A percentile compares a stretch with the other conserved stretches of the same genome.
phyloP scores from a whole-genome alignment of 2,797 vertebrate genomes.

The Emydoidea blandingii region DNA sequence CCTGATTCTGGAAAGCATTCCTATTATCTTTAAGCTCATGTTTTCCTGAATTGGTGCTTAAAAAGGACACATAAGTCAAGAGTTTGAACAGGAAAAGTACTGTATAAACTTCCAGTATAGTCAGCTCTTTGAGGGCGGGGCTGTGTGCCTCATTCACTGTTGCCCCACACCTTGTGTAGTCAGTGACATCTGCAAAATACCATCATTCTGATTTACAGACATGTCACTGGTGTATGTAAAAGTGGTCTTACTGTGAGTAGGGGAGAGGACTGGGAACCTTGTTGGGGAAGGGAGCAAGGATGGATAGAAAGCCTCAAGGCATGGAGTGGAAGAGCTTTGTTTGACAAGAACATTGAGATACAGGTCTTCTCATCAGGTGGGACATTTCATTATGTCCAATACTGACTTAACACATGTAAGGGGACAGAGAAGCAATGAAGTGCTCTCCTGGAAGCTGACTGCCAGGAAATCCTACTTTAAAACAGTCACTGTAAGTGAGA shows the following conservation, averaged over 20 bases:
- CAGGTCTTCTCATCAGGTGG: neutral
- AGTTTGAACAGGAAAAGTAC: neutral
- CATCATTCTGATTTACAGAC: neutral
- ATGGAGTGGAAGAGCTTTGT: neutral
- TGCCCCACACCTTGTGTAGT: neutral
- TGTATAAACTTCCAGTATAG: neutral
- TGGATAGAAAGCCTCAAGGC: neutral
- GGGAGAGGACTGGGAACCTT: neutral
- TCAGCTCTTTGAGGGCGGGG: neutral
- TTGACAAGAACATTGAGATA: neutral
- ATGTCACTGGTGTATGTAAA: neutral
- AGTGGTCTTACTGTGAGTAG: neutral
- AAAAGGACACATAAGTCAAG: neutral
- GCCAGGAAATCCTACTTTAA: neutral
- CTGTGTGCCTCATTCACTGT: neutral
- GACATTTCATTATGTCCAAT: neutral
- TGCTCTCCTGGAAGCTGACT: neutral
- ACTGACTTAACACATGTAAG: neutral
- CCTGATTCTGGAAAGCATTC: neutral
- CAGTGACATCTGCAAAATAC: neutral
- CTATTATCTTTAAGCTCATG: neutral
- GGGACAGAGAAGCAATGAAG: neutral
- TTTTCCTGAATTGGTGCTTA: neutral
- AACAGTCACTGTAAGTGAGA: rapidly evolving
- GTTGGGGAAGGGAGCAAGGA: neutral